Conservation (phyloP, 2,797 vertebrate genomes). For the Gallinago stenura region DNA sequence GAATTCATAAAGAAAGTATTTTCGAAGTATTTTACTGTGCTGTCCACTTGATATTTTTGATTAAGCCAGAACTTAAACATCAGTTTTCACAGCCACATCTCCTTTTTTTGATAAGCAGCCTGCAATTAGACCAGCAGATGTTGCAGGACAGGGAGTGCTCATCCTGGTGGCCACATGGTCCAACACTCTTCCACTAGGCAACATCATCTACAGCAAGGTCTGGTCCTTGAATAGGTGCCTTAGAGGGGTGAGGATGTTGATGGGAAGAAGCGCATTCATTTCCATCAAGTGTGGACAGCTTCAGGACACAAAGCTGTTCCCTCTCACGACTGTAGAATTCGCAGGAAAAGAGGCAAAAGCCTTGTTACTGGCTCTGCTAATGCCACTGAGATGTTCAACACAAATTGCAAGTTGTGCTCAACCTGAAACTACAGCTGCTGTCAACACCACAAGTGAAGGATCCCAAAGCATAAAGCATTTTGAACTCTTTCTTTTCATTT, state of each 20-base stretch:
- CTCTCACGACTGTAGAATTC: not conserved
- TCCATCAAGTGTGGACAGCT: too few relatives aligned
- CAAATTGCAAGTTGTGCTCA: not conserved
- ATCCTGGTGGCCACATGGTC: not conserved
- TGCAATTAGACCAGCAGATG: not conserved
- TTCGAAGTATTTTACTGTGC: not conserved
- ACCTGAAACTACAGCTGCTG: constrained; percentile 20
- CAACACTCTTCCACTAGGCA: not conserved
- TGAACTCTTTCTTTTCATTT: constrained; percentile 41
- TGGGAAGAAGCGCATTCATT: too few relatives aligned
- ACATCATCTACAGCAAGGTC: not conserved
- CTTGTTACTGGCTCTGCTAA: not conserved
- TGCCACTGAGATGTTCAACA: not conserved
- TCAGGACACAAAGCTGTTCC: not conserved
- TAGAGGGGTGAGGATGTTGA: not conserved
- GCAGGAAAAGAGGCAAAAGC: not conserved
- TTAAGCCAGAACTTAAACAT: not conserved
- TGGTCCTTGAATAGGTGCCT: fast-evolving
- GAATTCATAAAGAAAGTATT: not conserved
- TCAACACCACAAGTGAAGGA: constrained; percentile 25
- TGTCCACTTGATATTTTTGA: not conserved
- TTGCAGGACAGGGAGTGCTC: fast-evolving
- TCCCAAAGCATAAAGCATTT: constrained; percentile 37
- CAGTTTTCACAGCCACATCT: not conserved
- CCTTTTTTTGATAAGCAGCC: not conserved